Percentiles rank a stretch among this genome's conserved stretches.
Evolutionary conservation across 1,140 invertebrate genomes (phyloP).

Genomic region (Papilio polyxenes): DNA sequence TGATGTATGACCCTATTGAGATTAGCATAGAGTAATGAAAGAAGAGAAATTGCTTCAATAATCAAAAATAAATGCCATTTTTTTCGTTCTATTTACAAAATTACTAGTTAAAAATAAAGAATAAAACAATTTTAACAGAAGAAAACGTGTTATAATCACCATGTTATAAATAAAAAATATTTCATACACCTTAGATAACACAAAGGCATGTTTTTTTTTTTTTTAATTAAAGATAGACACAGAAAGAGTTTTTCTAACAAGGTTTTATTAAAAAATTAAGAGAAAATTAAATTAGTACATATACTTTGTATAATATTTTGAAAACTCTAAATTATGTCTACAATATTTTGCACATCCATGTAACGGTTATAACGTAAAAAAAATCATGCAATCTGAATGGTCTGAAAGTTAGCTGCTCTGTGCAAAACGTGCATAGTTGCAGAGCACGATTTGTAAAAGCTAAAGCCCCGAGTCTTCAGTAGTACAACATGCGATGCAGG

Average conservation of each 20-base stretch:
- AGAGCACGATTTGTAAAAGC: conserved; percentile 57
- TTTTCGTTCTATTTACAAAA: neutral
- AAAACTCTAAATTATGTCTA: too few relatives aligned
- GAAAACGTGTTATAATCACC: too few relatives aligned
- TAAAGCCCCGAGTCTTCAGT: conserved; percentile 41
- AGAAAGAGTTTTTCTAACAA: too few relatives aligned
- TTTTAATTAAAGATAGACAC: too few relatives aligned
- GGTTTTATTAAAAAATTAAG: too few relatives aligned
- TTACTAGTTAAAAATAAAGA: neutral
- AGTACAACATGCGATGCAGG: conserved; percentile 35
- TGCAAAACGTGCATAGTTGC: conserved; percentile 47
- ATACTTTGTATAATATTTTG: too few relatives aligned
- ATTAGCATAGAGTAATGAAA: conserved; percentile 56
- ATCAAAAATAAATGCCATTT: neutral
- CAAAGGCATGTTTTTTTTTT: too few relatives aligned
- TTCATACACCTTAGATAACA: too few relatives aligned
- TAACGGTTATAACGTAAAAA: neutral
- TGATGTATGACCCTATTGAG: conserved; percentile 71
- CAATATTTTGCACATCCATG: too few relatives aligned
- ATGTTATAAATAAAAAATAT: too few relatives aligned
- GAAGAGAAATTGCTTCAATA: conserved; percentile 35
- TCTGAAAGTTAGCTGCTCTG: conserved; percentile 39
- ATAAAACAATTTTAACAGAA: too few relatives aligned
- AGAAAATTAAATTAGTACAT: too few relatives aligned
- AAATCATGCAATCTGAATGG: neutral